Percentiles rank a stretch among this genome's conserved stretches.
Evolutionary conservation across 2,797 vertebrate species (phyloP).

Genomic region (Dicrostonyx torquatus): DNA sequence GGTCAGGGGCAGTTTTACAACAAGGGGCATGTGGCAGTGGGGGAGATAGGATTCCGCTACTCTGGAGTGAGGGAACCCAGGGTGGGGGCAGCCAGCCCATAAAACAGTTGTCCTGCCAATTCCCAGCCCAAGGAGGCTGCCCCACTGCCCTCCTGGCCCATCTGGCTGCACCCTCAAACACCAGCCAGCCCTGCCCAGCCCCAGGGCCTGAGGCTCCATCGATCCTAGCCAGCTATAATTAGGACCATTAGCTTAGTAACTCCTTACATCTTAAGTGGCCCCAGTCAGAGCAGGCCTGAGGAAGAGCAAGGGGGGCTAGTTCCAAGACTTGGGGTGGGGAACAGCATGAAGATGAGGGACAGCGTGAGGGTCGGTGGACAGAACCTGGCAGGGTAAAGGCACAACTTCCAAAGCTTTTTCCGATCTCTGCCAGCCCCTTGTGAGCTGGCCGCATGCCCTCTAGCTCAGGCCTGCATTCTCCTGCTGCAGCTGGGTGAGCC

Average conservation of each 20-base stretch:
- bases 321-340: not conserved
- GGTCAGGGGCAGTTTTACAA: not conserved
- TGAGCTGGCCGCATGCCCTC: not conserved
- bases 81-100: not conserved
- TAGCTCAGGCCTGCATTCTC: not conserved
- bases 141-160: not conserved
- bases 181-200: conserved; percentile 24
- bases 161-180: not conserved
- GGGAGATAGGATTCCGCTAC: fast-evolving
- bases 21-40: too few relatives aligned
- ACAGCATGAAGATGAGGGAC: not conserved
- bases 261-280: not conserved
- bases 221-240: conserved; percentile 59
- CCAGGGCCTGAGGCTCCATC: not conserved
- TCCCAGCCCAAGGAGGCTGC: not conserved
- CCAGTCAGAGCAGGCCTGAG: not conserved
- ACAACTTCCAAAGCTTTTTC: not conserved
- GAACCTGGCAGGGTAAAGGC: not conserved
- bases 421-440: not conserved
- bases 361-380: fast-evolving
- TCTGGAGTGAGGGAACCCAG: not conserved
- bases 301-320: not conserved
- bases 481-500: not conserved
- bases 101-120: not conserved
- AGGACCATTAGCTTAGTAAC: conserved; percentile 58